Evolutionary conservation across 23 tunicate species (phyloP), one percentile per base, ranked within the genome.

Genomic region (Styela clava): DNA sequence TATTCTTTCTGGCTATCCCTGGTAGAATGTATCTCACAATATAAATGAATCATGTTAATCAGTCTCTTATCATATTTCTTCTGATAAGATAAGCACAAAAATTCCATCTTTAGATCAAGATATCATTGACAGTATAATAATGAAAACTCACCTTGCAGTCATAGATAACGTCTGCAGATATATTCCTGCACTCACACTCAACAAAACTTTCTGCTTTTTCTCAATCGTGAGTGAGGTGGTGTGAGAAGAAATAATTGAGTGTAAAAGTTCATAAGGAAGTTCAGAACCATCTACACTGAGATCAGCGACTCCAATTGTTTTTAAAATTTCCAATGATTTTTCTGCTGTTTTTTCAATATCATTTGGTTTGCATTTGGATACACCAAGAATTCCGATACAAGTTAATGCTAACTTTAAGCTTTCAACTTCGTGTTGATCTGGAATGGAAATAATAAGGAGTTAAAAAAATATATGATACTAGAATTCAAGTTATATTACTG

Each of bases 181-280:
- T 44, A 76, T 76, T 25, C 81, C 81, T 20, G 62, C 52, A 26
- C 81, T 52, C 9, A 76, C 65, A 27, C 32, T 76, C 65, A 44
- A 31, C 62, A 33, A 24, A 52, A 56, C 64, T 44, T 52, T 44
- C n/a, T 21, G 65, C 28, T 56, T 52, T 52, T 76, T 76, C 32
- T 22, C 65, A 21, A 26, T 26, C 24, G n/a, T 27, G 29, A 76
- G 52, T 23, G 65, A 33, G 36, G 37, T 29, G n/a, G 65, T 31
- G 69, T 76, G 65, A 25, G 81, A 76, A 12, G 65, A 44, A 26
- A 76, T 21, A 20, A 52, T 56, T 0, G 81, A 76, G 29, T 76
- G 81, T 19, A 76, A 56, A 12, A 76, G 81, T 52, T 76, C 81
- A 52, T 76, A 76, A 12, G 81, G 81, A 25, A 76, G 81, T 20